These are phyloP conservation scores for Nebria brevicollis DNA, from an alignment of 2,888 invertebrate species.

Conservation along the genomic window DNA sequence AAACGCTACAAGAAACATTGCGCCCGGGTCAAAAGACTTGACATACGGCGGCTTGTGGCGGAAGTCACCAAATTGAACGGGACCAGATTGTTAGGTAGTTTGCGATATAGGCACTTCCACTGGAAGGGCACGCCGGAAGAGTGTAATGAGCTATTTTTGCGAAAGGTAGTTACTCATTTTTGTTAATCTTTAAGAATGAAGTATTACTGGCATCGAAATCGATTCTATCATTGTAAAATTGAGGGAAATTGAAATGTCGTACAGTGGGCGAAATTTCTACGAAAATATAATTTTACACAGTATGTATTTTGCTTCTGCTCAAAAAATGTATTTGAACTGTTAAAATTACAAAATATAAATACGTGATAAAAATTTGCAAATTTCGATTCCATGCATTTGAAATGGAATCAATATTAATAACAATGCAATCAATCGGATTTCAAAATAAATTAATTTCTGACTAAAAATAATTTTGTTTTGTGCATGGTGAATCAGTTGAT, in stretches of 20 bases:
- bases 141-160: conserved; percentile 88
- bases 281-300: too few relatives aligned
- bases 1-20: conserved; percentile 71
- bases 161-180: conserved; percentile 71
- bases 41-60: conserved; percentile 74
- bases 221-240: background rate
- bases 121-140: conserved; percentile 88
- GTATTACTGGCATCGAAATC: background rate
- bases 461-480: too few relatives aligned
- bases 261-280: background rate
- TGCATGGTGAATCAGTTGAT: too few relatives aligned
- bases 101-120: conserved; percentile 81
- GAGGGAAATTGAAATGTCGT: background rate
- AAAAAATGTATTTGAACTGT: background rate
- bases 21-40: conserved; percentile 73
- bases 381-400: background rate
- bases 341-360: background rate
- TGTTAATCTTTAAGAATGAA: background rate
- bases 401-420: background rate
- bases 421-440: background rate
- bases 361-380: background rate
- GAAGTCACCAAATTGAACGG: conserved; percentile 77
- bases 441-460: background rate
- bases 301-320: too few relatives aligned
- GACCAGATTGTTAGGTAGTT: conserved; percentile 73